phyloP scores from a whole-genome alignment of 2,888 invertebrate species.

The Synergus umbraculus region DNA sequence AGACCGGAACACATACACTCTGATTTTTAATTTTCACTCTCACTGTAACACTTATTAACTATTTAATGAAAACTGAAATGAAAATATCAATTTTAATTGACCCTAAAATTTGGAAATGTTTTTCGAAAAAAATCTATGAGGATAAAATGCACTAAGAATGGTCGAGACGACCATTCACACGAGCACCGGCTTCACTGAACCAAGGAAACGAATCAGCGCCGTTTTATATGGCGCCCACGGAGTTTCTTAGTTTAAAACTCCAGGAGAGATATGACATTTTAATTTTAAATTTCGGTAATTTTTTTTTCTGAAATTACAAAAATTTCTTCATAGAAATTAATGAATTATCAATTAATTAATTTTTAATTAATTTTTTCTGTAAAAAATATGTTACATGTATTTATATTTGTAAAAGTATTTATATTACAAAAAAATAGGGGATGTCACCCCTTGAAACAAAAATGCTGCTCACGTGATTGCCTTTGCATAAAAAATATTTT shows the following conservation, averaged over 20 bases:
- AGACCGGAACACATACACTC: slow-evolving; percentile 1
- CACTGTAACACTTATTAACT: neutral
- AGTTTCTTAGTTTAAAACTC: slow-evolving; percentile 19
- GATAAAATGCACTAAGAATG: slow-evolving; percentile 45
- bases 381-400: too few relatives aligned
- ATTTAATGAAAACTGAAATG: neutral
- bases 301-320: too few relatives aligned
- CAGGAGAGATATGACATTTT: slow-evolving; percentile 52
- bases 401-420: too few relatives aligned
- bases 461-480: too few relatives aligned
- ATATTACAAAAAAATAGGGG: too few relatives aligned
- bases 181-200: slow-evolving; percentile 67
- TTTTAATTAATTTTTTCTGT: too few relatives aligned
- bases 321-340: too few relatives aligned
- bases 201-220: slow-evolving; percentile 65
- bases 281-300: neutral
- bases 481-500: too few relatives aligned
- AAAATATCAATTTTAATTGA: neutral
- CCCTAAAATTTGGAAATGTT: neutral
- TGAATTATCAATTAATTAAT: too few relatives aligned
- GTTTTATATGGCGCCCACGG: slow-evolving; percentile 77
- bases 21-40: slow-evolving; percentile 30
- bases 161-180: slow-evolving; percentile 58
- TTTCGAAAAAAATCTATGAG: neutral
- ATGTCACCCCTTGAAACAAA: too few relatives aligned